Conservation (phyloP, 2,113 vertebrate species). For the Rhegmatorhina hoffmannsi region DNA sequence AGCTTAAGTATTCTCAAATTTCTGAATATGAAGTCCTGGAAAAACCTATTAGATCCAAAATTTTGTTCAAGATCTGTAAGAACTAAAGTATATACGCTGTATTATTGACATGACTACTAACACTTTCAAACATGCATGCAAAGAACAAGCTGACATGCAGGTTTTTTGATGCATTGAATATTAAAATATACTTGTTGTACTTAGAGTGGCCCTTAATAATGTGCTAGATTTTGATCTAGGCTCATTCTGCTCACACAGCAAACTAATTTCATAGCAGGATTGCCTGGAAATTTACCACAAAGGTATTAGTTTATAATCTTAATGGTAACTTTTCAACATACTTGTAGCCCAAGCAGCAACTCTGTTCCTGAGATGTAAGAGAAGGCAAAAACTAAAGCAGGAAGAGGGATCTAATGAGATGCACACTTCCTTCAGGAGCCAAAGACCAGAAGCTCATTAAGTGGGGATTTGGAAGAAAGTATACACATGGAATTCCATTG, state of each 20-base stretch:
- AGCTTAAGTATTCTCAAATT: neutral
- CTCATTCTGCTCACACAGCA: neutral
- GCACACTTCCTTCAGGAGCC: neutral
- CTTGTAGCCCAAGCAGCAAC: neutral
- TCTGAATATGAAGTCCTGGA: neutral
- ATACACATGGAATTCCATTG: neutral
- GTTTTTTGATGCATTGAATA: neutral
- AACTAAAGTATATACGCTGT: neutral
- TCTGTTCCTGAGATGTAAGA: neutral
- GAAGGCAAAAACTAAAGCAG: neutral
- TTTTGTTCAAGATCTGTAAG: neutral
- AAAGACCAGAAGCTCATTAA: neutral
- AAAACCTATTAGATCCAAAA: neutral
- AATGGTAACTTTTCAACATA: neutral
- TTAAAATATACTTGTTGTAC: neutral
- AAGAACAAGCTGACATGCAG: neutral
- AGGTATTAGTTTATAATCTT: neutral
- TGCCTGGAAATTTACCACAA: neutral
- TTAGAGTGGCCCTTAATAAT: neutral
- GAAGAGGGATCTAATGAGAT: neutral
- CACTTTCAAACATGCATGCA: neutral
- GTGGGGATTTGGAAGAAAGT: neutral
- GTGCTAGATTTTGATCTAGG: neutral
- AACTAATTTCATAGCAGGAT: neutral
- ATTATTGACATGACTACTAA: neutral